phyloP scores from a whole-genome alignment of 2,888 invertebrate species.

The Scaptodrosophila latifasciaeformis region DNA sequence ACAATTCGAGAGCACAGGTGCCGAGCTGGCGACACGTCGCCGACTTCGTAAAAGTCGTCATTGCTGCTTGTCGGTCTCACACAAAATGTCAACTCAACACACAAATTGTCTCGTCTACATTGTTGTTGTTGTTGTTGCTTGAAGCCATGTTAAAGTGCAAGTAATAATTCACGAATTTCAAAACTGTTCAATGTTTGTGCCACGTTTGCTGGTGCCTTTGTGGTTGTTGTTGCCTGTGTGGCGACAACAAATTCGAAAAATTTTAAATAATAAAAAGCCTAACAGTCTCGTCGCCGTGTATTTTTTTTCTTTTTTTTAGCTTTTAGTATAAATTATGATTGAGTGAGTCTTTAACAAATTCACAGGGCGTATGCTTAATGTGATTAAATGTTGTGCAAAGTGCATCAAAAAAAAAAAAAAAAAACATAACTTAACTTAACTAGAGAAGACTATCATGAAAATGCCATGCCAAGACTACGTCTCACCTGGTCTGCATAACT shows the following conservation, averaged over 20 bases:
- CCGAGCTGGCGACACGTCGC: slow-evolving; percentile 52
- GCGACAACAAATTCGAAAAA: too few species aligned
- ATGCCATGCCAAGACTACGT: too few species aligned
- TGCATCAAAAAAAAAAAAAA: slow-evolving; percentile 34
- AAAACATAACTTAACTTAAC: too few species aligned
- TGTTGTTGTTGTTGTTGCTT: slow-evolving; percentile 46
- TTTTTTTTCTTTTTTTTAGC: slow-evolving; percentile 28
- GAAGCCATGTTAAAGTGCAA: slow-evolving; percentile 64
- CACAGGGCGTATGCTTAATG: slow-evolving; percentile 51
- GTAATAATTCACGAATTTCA: slow-evolving; percentile 66
- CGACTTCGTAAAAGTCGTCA: neutral
- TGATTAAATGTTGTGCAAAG: slow-evolving; percentile 65
- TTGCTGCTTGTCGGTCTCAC: slow-evolving; percentile 20
- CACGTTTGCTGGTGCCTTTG: slow-evolving; percentile 23
- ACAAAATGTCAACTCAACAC: slow-evolving; percentile 38
- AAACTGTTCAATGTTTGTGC: slow-evolving; percentile 50
- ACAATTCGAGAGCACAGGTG: slow-evolving; percentile 46
- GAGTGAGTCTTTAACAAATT: slow-evolving; percentile 38
- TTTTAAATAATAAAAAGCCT: too few species aligned
- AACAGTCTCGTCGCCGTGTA: too few species aligned
- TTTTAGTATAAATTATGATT: slow-evolving; percentile 59
- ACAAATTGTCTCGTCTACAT: slow-evolving; percentile 37
- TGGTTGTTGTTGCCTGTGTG: neutral
- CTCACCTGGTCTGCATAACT: too few species aligned
- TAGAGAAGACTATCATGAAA: too few species aligned